Conservation (phyloP, 2,888 invertebrate species). For the Drosophila aldrichi region DNA sequence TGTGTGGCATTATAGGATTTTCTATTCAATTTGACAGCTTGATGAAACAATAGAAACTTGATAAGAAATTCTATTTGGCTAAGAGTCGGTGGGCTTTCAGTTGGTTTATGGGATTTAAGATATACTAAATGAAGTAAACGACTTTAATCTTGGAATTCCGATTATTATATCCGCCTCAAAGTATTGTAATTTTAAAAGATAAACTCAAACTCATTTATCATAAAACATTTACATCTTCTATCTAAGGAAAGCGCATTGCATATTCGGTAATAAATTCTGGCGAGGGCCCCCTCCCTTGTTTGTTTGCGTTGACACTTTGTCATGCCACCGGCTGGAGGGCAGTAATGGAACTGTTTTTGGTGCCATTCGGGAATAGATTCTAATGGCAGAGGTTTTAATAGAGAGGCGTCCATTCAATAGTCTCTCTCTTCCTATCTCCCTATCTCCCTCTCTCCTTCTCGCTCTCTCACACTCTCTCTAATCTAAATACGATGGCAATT, state of each 20-base stretch:
- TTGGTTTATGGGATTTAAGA: neutral
- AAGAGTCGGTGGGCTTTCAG: neutral
- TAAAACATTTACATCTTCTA: neutral
- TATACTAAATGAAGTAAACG: neutral
- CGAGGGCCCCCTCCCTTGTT: neutral
- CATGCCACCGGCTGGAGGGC: conserved; percentile 26
- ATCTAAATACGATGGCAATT: conserved; percentile 70
- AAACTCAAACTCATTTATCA: neutral
- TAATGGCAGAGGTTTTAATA: conserved; percentile 28
- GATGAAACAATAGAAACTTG: neutral
- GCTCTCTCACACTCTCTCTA: conserved; percentile 31
- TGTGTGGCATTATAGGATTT: neutral
- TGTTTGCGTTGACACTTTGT: conserved; percentile 45
- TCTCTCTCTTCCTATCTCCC: conserved; percentile 4
- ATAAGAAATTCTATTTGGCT: neutral
- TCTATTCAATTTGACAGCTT: neutral
- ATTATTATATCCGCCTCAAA: neutral
- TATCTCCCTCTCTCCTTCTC: neutral
- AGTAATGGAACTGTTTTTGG: conserved; percentile 18
- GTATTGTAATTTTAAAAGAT: neutral
- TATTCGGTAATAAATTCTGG: neutral
- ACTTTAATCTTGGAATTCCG: neutral
- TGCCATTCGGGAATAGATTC: conserved; percentile 22
- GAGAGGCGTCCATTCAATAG: conserved; percentile 29
- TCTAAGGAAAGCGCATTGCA: neutral